Evolutionary conservation across 2,113 vertebrate genomes (phyloP).

Genomic region (Anguilla rostrata): DNA sequence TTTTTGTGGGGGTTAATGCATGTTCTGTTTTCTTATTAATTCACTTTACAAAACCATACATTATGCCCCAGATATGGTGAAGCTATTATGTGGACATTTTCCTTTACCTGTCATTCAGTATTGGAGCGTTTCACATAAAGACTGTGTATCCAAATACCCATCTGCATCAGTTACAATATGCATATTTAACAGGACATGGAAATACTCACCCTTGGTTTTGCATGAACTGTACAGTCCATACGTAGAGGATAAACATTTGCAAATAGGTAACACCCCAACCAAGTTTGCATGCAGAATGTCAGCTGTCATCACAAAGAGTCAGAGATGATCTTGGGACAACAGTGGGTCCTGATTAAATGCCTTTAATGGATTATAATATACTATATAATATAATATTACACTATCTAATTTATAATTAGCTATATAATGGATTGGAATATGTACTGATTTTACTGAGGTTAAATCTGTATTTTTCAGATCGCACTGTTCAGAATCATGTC

Average conservation of each 20-base stretch:
- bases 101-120: not conserved
- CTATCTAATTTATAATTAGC: not conserved
- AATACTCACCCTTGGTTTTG: slow-evolving; percentile 15
- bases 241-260: not conserved
- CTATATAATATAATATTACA: too few relatives aligned
- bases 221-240: not conserved
- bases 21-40: not conserved
- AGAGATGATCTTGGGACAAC: not conserved
- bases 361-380: too few relatives aligned
- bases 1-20: not conserved
- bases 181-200: slow-evolving; percentile 13
- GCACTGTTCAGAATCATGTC: not conserved
- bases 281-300: slow-evolving; percentile 4
- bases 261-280: not conserved
- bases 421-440: not conserved
- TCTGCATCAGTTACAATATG: not conserved
- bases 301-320: not conserved
- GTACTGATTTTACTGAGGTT: not conserved
- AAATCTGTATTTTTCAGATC: not conserved
- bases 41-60: not conserved
- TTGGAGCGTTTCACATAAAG: slow-evolving; percentile 1
- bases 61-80: not conserved
- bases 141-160: not conserved
- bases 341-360: too few relatives aligned
- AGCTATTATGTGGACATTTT: too few relatives aligned